phyloP scores from a whole-genome alignment of 2,113 vertebrate genomes.

The Genyomyrus donnyi region DNA sequence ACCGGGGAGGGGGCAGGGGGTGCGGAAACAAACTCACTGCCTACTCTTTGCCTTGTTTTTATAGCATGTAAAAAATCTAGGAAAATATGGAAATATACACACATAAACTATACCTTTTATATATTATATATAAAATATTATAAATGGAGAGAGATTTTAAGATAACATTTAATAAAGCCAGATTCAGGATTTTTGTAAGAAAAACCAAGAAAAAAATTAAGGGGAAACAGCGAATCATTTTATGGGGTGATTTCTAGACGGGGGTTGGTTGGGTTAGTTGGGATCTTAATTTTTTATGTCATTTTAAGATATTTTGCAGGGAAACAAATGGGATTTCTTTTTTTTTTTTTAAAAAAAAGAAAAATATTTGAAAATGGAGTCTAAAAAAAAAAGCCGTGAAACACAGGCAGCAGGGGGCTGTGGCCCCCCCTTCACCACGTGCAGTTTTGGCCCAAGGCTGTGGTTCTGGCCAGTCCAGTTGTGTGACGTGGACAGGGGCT shows the following conservation, averaged over 20 bases:
- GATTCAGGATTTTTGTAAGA: conserved; percentile 38
- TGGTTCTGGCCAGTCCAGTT: neutral
- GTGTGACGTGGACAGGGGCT: conserved; percentile 28
- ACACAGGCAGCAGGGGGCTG: neutral
- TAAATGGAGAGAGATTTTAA: conserved; percentile 45
- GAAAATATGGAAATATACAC: conserved; percentile 29
- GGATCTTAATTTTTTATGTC: neutral
- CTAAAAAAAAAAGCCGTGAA: neutral
- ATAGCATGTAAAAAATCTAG: conserved; percentile 48
- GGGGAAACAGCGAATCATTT: neutral
- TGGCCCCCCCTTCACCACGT: neutral
- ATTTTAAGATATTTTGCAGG: conserved; percentile 19
- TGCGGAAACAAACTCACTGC: conserved; percentile 34
- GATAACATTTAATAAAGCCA: conserved; percentile 47
- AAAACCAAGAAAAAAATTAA: neutral
- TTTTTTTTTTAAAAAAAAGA: neutral
- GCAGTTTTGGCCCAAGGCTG: neutral
- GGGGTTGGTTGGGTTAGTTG: conserved; percentile 2
- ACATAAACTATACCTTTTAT: conserved; percentile 56
- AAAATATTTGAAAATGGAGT: conserved; percentile 6
- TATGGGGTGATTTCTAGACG: conserved; percentile 3
- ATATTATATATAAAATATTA: conserved; percentile 47
- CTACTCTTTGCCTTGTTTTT: conserved; percentile 62
- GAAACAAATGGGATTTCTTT: neutral
- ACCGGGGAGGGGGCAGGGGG: neutral